Base-by-base conservation (phyloP, 2,888 invertebrate species). In the Cantharis rustica region DNA sequence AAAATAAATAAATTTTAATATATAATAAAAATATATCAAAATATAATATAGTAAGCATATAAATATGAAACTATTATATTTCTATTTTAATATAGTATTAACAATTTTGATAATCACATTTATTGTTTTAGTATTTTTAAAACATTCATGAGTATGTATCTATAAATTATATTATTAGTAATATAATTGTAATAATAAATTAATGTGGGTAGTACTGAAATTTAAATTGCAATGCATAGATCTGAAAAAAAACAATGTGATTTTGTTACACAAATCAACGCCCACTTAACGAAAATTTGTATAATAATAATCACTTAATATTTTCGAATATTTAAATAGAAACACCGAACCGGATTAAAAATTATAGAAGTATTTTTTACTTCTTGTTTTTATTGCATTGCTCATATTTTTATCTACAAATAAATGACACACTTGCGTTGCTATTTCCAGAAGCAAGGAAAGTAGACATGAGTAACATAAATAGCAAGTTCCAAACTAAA, bases 371-470 rank as follows among this genome's bases (percentile, higher is more conserved):
- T n/a, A 23, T 47, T 47, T 47, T 47, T 47, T 47, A n/a, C n/a
- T 47, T 47, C 7, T 47, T 47, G 47, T 47, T 47, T 47, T 47
- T 47, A 47, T 47, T 47, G n/a, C 47, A 47, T 47, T 47, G 47
- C n/a, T 47, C 23, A 66, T 17, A 66, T 66, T 20, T 66, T 66
- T 20, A 66, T 66, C 64, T 66, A 66, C 20, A 66, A 66, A 66
- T 66, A 66, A 66, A 11, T 66, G 77, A 23, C 74, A 77, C 74
- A 77, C 73, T 79, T 77, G 75, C 68, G 75, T 20, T 68, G 73
- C 73, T 79, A 79, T 79, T 77, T 79, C 77, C 71, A 79, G 79
- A 69, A 73, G 73, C 75, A 73, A 72, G 72, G 72, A 79, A 79
- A 75, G 74, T 77, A 71, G 23, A 20, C 61, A 61, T 17, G 68